Conservation (phyloP, 53 echinoderm and acorn worm species). For the Stichopus horrens region DNA sequence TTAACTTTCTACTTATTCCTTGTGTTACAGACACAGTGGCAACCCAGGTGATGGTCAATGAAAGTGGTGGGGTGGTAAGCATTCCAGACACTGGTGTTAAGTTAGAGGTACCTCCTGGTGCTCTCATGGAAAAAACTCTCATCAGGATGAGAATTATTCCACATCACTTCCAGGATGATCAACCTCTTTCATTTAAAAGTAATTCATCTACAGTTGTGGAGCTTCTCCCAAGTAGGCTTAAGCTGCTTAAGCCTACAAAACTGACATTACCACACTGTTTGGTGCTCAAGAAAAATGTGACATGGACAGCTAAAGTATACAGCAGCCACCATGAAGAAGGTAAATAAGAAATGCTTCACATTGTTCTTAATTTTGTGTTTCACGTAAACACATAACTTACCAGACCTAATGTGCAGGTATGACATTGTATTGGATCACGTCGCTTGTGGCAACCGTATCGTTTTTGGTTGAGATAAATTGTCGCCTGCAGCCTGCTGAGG, state of each 20-base stretch:
- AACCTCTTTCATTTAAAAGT: not conserved
- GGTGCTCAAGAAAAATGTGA: not conserved
- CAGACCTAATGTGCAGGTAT: too few relatives aligned
- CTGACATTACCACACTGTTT: slow-evolving; percentile 19
- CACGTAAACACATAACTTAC: too few relatives aligned
- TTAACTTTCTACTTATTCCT: not conserved
- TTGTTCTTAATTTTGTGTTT: too few relatives aligned
- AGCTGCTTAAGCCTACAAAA: not conserved
- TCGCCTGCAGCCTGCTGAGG: too few relatives aligned
- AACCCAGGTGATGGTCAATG: not conserved
- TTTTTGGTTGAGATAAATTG: too few relatives aligned
- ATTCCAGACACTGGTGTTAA: not conserved
- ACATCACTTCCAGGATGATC: not conserved
- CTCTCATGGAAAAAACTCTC: not conserved
- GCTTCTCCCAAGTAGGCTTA: not conserved
- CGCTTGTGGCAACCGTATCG: too few relatives aligned
- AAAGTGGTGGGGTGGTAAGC: not conserved
- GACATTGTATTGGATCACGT: too few relatives aligned
- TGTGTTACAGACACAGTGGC: not conserved
- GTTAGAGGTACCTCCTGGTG: not conserved
- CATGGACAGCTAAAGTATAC: not conserved
- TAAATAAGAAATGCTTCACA: not conserved
- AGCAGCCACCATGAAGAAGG: slow-evolving; percentile 1
- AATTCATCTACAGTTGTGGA: slow-evolving; percentile 5
- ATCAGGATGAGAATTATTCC: not conserved